Evolutionary conservation across 2,797 vertebrate genomes (phyloP), one percentile per base, ranked within the genome.

Genomic region (Protosalanx chinensis): DNA sequence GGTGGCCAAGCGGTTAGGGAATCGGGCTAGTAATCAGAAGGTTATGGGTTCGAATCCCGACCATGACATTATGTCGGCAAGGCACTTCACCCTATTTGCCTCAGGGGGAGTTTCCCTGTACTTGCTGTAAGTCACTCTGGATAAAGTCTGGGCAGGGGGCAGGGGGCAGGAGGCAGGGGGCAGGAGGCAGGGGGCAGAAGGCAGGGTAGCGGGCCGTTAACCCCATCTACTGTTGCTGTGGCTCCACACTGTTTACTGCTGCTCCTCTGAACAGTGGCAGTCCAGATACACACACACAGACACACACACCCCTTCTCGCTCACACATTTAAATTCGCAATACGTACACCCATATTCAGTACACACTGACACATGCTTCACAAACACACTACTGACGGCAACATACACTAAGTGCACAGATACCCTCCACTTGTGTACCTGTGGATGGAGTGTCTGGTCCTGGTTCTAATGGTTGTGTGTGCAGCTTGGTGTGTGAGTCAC

Each of bases 181-280:
- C n/a, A n/a, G n/a, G n/a, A n/a, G n/a, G n/a, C n/a, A n/a, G n/a
- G n/a, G n/a, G n/a, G n/a, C n/a, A 59, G 27, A 70, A 57, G 69
- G 18, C 68, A 70, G 66, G 35, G 60, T 49, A 41, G 68, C 53
- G 73, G 49, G 72, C 63, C 68, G n/a, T 75, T 72, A 68, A 81
- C 76, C 72, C 76, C 65, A 67, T 71, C 76, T 71, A 76, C 72
- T 74, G 77, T 71, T n/a, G n/a, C 72, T 74, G 67, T 56, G 72
- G 69, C 63, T 13, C 18, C 61, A 23, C 61, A 66, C 23, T 37
- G 35, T 12, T 61, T 37, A 18, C 20, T 33, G 35, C 30, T 41
- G 63, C 35, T 27, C 6, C 33, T 64, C 32, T 46, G 63, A 7
- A 10, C 18, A 10, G 29, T 61, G 57, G 1, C 59, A 12, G 59